Base-by-base conservation (phyloP, 2,113 vertebrate genomes). In the Carettochelys insculpta region DNA sequence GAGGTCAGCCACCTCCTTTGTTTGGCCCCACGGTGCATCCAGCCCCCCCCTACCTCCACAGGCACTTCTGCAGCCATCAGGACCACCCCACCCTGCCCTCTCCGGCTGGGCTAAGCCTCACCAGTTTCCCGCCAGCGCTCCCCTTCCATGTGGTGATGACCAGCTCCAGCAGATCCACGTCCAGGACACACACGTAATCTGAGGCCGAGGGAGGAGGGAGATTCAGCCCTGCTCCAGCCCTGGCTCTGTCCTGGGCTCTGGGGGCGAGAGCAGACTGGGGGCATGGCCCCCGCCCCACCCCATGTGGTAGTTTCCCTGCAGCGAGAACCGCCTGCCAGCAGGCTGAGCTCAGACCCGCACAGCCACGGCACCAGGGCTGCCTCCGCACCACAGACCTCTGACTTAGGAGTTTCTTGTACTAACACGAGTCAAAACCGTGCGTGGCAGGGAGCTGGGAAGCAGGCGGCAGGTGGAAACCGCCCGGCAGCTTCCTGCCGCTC, bases 61-160 rank as follows among this genome's bases (percentile, higher is more conserved):
- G 61, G 38, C n/a, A 20, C 34, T n/a, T 38, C n/a, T 31, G 52
- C 43, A 34, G 25, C 17, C 47, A 41, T 29, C 41, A 38, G 82
- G 29, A 27, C 41, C 6, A 3, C 25, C 25, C 73, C 17, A 41
- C 5, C 3, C 41, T 3, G 8, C 48, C 47, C 76, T 31, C 31
- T 41, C 45, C 16, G 3, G 25, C 75, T 20, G 4, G n/a, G 43
- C 34, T 19, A 8, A 41, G 31, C 91, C 98, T 97, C 94, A 99
- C 99, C 97, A 98, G 97, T 91, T 98, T 99, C 31, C 97, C 98
- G 0, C 96, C 96, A 0, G 98, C 58, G 71, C 95, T 98, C 91
- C 98, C 99, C 94, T 99, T 99, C 98, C 98, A 99, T 47, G 99
- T 99, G 90, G 98, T 99, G 96, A 99, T 99, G 82, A 98, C 98